Evolutionary conservation across 2,113 vertebrate species (phyloP).

Genomic region (Panthera uncia): DNA sequence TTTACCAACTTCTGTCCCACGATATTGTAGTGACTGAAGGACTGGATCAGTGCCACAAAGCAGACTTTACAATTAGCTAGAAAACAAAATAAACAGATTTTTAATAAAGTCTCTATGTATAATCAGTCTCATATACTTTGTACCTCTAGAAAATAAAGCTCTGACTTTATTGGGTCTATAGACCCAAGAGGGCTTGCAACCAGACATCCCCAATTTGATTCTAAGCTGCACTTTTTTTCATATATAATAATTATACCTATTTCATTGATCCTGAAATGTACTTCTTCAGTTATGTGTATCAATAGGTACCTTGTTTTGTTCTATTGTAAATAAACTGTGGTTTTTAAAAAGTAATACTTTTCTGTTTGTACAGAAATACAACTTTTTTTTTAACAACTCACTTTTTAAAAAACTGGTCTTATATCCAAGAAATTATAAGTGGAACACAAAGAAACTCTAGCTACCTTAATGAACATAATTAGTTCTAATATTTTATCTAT

Average conservation of each 20-base stretch:
- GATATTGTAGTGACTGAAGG: constrained; percentile 95
- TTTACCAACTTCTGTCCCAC: constrained; percentile 94
- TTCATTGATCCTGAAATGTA: not conserved
- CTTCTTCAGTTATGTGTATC: not conserved
- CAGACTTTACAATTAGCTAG: constrained; percentile 94
- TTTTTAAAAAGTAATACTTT: not conserved
- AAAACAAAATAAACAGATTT: constrained; percentile 12
- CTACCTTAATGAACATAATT: not conserved
- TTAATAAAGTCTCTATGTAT: not conserved
- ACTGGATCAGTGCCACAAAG: constrained; percentile 94
- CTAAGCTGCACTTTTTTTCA: not conserved
- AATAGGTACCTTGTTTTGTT: not conserved
- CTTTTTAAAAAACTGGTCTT: not conserved
- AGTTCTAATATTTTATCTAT: constrained; percentile 7
- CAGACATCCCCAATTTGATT: not conserved
- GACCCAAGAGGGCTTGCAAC: not conserved
- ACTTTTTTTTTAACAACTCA: not conserved
- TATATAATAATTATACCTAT: not conserved
- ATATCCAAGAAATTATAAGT: not conserved
- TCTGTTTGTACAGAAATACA: not conserved
- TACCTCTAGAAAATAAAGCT: not conserved
- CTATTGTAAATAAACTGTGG: not conserved
- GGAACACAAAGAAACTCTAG: not conserved
- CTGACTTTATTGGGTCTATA: not conserved
- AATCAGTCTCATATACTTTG: not conserved